Base-by-base conservation (phyloP, 2,888 invertebrate species). In the Megalurothrips usitatus region DNA sequence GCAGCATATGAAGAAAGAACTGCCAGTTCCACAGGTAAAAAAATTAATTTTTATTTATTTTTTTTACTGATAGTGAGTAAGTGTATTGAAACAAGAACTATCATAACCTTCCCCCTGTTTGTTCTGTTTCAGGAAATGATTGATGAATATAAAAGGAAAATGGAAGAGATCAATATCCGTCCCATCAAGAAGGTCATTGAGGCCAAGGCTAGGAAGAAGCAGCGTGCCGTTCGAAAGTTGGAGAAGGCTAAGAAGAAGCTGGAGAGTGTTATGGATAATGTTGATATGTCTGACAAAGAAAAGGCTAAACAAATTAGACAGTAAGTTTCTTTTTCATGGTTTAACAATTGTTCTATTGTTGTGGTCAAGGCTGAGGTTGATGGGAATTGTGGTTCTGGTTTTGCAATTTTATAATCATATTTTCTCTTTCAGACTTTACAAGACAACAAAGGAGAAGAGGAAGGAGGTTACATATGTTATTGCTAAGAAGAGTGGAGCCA, bases 101-200 rank as follows among this genome's bases (percentile, higher is more conserved):
- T n/a, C n/a, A n/a, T n/a, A n/a, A n/a, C n/a, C n/a, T n/a, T n/a
- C n/a, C n/a, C n/a, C n/a, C n/a, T n/a, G n/a, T 48, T 78, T 48
- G 43, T 81, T 14, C 26, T 79, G 68, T 82, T 82, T 87, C 87
- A 93, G 91, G 94, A 94, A 87, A 89, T 95, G 81, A 92, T 95
- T 0, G 92, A 94, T 75, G 95, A 97, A 85, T 98, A 98, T 87
- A 92, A 93, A 84, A 94, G 94, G 83, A 91, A 92, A 84, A 88
- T 94, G 19, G 91, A 93, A 86, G 98, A 97, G 84, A 92, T 99
- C 68, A 96, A 99, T 88, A 94, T 94, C 0, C 91, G 97, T 82
- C 97, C 99, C 19, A 97, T 99, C 83, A 99, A 99, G 89, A 99
- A 99, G 88, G 95, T 99, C 0, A 92, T 97, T 84, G 98, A 99